phyloP scores from a whole-genome alignment of 2,888 invertebrate species.

The Dorcus hopei region DNA sequence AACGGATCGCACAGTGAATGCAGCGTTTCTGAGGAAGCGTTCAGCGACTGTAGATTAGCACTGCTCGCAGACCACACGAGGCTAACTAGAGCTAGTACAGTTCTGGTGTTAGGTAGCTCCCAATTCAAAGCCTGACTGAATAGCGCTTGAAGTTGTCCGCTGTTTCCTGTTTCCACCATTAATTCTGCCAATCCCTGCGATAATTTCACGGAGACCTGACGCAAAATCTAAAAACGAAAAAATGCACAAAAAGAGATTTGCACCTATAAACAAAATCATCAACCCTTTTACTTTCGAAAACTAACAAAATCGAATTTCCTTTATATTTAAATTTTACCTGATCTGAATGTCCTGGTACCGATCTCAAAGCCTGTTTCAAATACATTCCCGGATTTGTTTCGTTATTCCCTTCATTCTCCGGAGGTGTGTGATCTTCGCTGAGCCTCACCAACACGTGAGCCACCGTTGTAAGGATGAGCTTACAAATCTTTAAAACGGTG shows the following conservation, averaged over 20 bases:
- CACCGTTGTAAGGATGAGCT: conserved; percentile 82
- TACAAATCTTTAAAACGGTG: conserved; percentile 83
- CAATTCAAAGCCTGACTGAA: conserved; percentile 63
- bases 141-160: conserved; percentile 44
- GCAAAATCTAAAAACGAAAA: conserved; percentile 49
- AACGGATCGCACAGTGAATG: conserved; percentile 63
- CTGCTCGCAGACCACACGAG: conserved; percentile 78
- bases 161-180: conserved; percentile 43
- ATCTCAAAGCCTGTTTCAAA: conserved; percentile 79
- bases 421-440: conserved; percentile 47
- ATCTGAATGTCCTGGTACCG: conserved; percentile 83
- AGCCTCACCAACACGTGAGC: conserved; percentile 70
- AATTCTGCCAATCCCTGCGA: conserved; percentile 76
- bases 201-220: conserved; percentile 78
- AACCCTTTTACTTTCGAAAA: background rate
- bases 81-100: conserved; percentile 71
- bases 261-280: background rate
- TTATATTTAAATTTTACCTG: conserved; percentile 52
- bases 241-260: background rate
- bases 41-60: conserved; percentile 61
- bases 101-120: conserved; percentile 70
- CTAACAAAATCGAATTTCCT: background rate
- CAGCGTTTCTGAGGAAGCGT: conserved; percentile 59
- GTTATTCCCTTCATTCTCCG: conserved; percentile 40
- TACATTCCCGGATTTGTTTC: conserved; percentile 50